Base-by-base conservation (phyloP, 2,888 invertebrate species). In the Agrochola lota region DNA sequence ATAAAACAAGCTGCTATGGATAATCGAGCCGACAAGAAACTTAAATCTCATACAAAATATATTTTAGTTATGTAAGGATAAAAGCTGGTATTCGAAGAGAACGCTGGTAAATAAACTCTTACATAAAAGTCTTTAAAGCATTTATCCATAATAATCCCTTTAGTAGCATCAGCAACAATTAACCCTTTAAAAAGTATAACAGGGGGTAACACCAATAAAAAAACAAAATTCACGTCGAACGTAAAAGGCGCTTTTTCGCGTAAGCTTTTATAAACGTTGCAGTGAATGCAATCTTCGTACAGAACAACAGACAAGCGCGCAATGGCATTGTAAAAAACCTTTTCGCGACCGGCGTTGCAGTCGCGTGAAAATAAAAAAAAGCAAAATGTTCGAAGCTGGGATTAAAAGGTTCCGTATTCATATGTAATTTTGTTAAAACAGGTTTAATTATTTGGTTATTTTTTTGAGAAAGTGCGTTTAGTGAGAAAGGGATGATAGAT, bases 181-280 rank as follows among this genome's bases (percentile, higher is more conserved):
- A 85, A 78, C 77, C 55, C 40, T 66, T 66, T 79, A 60, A 76
- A 55, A 82, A 80, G 71, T 69, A 67, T 81, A 72, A 85, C 76
- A 77, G 15, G 20, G n/a, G 52, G 73, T 63, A 77, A 78, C 70
- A 80, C 62, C 81, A 79, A 81, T 83, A 84, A 87, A 84, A 78
- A 83, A 82, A 81, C 60, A 78, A 84, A 84, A 74, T 78, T 75
- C 78, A 81, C 71, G 84, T 85, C 55, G 78, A 80, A 77, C 79
- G 83, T 86, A 85, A 92, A 91, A 91, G 86, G 89, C 88, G 86
- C 89, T 91, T 91, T 92, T 91, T 88, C 90, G 78, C 83, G 91
- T 91, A 88, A 88, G 85, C 89, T 90, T 92, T 90, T 90, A 90
- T 91, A 91, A 91, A 92, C 88, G 91, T 91, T 91, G 87, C 89